These are phyloP conservation scores for Melanargia galathea DNA, from an alignment of 2,888 invertebrate genomes.

Conservation along the genomic window DNA sequence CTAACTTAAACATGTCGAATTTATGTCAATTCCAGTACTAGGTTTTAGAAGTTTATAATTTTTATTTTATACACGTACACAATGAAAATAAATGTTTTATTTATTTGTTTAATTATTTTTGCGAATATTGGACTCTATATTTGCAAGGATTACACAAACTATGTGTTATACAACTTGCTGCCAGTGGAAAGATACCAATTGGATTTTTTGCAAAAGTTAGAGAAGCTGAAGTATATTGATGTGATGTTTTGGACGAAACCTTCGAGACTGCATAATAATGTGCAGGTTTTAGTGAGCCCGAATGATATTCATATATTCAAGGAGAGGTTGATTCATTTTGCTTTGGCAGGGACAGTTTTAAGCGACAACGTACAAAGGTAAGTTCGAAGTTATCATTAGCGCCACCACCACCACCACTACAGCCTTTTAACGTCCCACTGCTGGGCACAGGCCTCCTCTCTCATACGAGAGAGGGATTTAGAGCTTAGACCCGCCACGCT, in stretches of 20 bases:
- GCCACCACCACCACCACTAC: too few relatives aligned
- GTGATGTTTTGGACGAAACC: slow-evolving; percentile 62
- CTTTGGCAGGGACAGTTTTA: slow-evolving; percentile 45
- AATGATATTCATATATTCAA: slow-evolving; percentile 50
- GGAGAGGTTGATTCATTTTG: slow-evolving; percentile 57
- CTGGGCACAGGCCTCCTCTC: too few relatives aligned
- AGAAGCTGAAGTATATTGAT: slow-evolving; percentile 56
- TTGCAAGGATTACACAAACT: slow-evolving; percentile 54
- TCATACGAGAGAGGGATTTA: too few relatives aligned
- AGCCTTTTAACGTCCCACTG: too few relatives aligned
- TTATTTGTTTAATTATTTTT: slow-evolving; percentile 48
- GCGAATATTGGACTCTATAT: slow-evolving; percentile 49
- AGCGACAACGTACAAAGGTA: slow-evolving; percentile 57
- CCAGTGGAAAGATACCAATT: slow-evolving; percentile 55
- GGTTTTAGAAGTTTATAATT: background rate
- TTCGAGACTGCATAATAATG: slow-evolving; percentile 51
- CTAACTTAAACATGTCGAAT: background rate
- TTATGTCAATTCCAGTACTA: too few relatives aligned
- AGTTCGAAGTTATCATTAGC: slow-evolving; percentile 26
- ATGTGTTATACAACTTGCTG: slow-evolving; percentile 48
- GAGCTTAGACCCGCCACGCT: too few relatives aligned
- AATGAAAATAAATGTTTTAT: slow-evolving; percentile 54
- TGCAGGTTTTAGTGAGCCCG: slow-evolving; percentile 59
- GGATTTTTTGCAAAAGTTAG: slow-evolving; percentile 59
- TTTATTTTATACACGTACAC: slow-evolving; percentile 17